Percentiles rank a stretch among this genome's conserved stretches.
phyloP scores from a whole-genome alignment of 1,140 invertebrate genomes.

The Drosophila kurseongensis region DNA sequence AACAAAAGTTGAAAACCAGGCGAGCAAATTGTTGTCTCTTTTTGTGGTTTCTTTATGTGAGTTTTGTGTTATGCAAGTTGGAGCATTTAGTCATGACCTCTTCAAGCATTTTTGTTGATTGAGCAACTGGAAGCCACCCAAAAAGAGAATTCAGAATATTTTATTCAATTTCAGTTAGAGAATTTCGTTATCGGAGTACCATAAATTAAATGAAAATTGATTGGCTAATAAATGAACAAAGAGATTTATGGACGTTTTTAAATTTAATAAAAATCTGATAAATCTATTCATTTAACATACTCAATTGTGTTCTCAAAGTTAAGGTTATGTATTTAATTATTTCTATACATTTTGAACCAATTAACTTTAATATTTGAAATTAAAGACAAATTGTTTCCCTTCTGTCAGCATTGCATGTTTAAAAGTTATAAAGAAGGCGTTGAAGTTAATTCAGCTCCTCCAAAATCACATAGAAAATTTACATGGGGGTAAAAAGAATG shows the following conservation, averaged over 20 bases:
- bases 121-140: constrained; percentile 28
- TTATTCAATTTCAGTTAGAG: constrained; percentile 19
- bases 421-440: constrained; percentile 8
- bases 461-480: background rate
- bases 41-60: background rate
- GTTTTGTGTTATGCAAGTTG: constrained; percentile 32
- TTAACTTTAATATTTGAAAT: background rate
- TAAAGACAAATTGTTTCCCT: too few relatives aligned
- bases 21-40: constrained; percentile 17
- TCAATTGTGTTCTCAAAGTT: too few relatives aligned
- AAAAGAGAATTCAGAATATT: constrained; percentile 5
- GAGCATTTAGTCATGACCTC: constrained; percentile 21
- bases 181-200: constrained; percentile 17
- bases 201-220: constrained; percentile 12
- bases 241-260: constrained; percentile 1
- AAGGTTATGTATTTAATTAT: too few relatives aligned
- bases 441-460: constrained; percentile 5
- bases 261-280: constrained; percentile 6
- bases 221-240: constrained; percentile 1
- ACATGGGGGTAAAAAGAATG: too few relatives aligned
- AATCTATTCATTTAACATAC: background rate
- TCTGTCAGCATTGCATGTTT: background rate
- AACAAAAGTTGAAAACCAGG: constrained; percentile 12
- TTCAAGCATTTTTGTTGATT: constrained; percentile 27
- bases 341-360: background rate